Evolutionary conservation across 1,140 invertebrate genomes (phyloP), one percentile per base, ranked within the genome.

Genomic region (Telenomus remus): DNA sequence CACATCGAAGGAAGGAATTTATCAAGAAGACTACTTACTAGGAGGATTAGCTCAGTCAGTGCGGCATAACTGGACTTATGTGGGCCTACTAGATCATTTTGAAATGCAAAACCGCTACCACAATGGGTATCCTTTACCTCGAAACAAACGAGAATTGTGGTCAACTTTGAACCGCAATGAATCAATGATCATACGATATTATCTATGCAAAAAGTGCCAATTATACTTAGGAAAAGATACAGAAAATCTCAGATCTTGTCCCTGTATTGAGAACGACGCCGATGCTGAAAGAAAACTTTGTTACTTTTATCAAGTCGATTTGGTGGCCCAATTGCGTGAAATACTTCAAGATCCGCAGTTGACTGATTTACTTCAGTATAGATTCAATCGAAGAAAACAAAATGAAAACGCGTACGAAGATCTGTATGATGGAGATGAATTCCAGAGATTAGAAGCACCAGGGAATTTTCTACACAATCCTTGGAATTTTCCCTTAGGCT

Each of bases 381-480:
- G 50, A 27, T 55, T 64, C 10, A 64, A 50, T 6, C 61, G 61
- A 3, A 12, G 39, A 19, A 64, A 64, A 42, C 37, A 14, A 37
- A 39, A 37, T 53, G 0, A 0, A 0, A 14, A 64, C 46, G 51
- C 43, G 2, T 34, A 47, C 9, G 44, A 64, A 72, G 59, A 72
- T 46, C 49, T 72, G 1, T 72, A 56, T 12, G 69, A 72, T 33
- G 53, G 60, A 2, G 5, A 39, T 5, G 59, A 64, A 16, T 72
- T 64, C 50, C 43, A 27, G 0, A 27, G 12, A 19, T 16, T 72
- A 39, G 5, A 34, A 15, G 19, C 19, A 16, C 51, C 14, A 44
- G 69, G 69, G 42, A 57, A 73, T 14, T 59, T 73, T 47, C 59
- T 73, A 9, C 0, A 35, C 12, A 46, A 64, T 51, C 35, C 16